Evolutionary conservation across 2,797 vertebrate genomes (phyloP).

Genomic region (Anniella stebbinsi): DNA sequence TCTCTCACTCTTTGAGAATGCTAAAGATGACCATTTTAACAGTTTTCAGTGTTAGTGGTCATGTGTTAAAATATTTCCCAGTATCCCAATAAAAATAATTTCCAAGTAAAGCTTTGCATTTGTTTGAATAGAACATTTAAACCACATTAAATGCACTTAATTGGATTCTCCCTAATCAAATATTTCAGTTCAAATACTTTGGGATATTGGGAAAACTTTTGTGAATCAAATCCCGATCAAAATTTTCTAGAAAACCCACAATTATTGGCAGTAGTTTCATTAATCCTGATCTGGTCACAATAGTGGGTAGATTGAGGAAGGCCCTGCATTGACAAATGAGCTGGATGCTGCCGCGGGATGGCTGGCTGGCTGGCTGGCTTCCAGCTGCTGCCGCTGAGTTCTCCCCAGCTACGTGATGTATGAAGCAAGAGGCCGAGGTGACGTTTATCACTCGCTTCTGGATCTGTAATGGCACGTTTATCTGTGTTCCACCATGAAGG

Average conservation of each 20-base stretch:
- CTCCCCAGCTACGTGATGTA: background rate
- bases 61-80: background rate
- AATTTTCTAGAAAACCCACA: background rate
- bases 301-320: background rate
- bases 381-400: background rate
- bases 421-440: background rate
- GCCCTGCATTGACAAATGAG: background rate
- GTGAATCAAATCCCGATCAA: background rate
- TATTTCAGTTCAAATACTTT: background rate
- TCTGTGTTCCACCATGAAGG: background rate
- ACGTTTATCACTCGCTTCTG: background rate
- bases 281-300: background rate
- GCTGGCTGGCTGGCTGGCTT: background rate
- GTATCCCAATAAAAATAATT: background rate
- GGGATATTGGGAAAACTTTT: background rate
- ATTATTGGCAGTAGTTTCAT: background rate
- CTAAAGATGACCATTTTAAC: background rate
- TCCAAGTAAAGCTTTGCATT: background rate
- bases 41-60: background rate
- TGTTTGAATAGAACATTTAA: background rate
- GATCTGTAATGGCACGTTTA: background rate
- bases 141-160: background rate
- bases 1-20: background rate
- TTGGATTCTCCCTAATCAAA: background rate
- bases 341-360: background rate